A percentile compares a stretch with the other conserved stretches of the same genome.
Conservation (phyloP, 2,888 invertebrate genomes). For the Neria commutata region DNA sequence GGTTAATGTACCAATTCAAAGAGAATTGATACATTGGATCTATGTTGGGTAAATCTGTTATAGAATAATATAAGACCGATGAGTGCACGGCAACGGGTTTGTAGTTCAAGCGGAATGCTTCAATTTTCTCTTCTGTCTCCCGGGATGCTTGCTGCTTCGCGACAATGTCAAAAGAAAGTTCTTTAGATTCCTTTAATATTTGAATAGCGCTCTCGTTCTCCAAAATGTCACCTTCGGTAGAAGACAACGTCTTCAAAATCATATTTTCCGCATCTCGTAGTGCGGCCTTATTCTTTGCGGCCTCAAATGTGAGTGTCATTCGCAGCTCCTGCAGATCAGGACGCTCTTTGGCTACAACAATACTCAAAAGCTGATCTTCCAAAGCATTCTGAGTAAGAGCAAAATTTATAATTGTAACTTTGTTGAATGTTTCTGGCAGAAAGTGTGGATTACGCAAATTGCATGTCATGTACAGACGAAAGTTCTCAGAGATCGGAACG, state of each 20-base stretch:
- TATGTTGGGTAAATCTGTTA: slow-evolving; percentile 83
- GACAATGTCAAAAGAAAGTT: slow-evolving; percentile 79
- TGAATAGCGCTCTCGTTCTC: slow-evolving; percentile 90
- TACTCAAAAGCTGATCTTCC: slow-evolving; percentile 83
- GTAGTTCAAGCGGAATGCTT: slow-evolving; percentile 79
- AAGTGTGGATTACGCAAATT: slow-evolving; percentile 89
- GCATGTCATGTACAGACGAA: slow-evolving; percentile 85
- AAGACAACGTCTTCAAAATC: slow-evolving; percentile 82
- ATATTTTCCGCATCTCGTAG: slow-evolving; percentile 87
- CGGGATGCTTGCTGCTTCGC: slow-evolving; percentile 85
- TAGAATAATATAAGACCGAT: slow-evolving; percentile 85
- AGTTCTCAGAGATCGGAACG: slow-evolving; percentile 79
- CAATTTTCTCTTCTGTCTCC: slow-evolving; percentile 82
- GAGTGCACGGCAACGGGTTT: slow-evolving; percentile 86
- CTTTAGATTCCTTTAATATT: slow-evolving; percentile 85
- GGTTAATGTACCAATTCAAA: slow-evolving; percentile 86
- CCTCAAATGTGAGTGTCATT: slow-evolving; percentile 78
- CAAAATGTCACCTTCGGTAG: slow-evolving; percentile 84
- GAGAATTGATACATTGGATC: slow-evolving; percentile 98
- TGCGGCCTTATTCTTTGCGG: slow-evolving; percentile 79
- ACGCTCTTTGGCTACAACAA: slow-evolving; percentile 87
- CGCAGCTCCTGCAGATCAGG: slow-evolving; percentile 87
- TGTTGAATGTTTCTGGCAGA: slow-evolving; percentile 85
- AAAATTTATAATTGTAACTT: slow-evolving; percentile 85
- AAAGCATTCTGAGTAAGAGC: slow-evolving; percentile 78